phyloP scores from a whole-genome alignment of 1,140 invertebrate genomes.

The Acyrthosiphon pisum region DNA sequence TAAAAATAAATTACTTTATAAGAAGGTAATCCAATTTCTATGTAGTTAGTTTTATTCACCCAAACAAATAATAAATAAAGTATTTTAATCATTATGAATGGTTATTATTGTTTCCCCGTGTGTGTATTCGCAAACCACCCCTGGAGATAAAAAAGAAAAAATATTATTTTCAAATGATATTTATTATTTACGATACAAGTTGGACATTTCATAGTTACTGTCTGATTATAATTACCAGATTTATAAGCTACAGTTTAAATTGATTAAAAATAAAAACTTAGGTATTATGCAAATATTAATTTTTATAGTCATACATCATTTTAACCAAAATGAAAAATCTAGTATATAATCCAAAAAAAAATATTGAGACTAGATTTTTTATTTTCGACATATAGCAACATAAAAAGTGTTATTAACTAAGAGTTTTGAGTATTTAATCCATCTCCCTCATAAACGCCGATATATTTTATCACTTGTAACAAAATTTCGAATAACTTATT shows the following conservation, averaged over 20 bases:
- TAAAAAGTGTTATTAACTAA: not conserved
- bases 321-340: not conserved
- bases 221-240: not conserved
- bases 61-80: not conserved
- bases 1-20: constrained; percentile 4
- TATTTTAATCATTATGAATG: not conserved
- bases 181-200: not conserved
- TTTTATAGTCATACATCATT: not conserved
- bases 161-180: not conserved
- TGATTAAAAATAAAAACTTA: not conserved
- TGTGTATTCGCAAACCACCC: not conserved
- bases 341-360: not conserved
- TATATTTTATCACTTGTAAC: not conserved
- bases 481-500: not conserved
- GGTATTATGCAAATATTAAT: not conserved
- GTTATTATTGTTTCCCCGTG: not conserved
- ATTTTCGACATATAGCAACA: not conserved
- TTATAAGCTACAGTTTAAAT: not conserved
- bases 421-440: not conserved
- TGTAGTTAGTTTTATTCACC: not conserved
- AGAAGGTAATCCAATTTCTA: not conserved
- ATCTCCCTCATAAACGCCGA: not conserved
- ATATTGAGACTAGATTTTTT: not conserved
- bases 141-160: not conserved
- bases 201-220: not conserved